Percentiles rank a stretch among this genome's conserved stretches.
Evolutionary conservation across 2,888 invertebrate genomes (phyloP).

Genomic region (Ashinkailepas kermadecensis): DNA sequence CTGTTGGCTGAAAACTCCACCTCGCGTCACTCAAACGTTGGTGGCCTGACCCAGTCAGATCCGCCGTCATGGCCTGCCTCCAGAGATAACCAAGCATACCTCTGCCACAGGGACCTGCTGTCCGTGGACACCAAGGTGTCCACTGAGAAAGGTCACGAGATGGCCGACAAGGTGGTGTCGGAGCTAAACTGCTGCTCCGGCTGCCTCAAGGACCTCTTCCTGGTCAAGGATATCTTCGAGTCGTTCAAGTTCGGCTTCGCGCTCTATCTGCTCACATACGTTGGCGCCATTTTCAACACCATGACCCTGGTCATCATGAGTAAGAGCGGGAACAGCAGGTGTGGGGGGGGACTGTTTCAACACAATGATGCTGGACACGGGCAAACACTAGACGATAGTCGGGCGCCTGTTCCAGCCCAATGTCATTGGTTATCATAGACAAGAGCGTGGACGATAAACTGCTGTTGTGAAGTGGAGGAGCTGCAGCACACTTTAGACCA

Average conservation of each 20-base stretch:
- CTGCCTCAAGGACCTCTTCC: conserved; percentile 85
- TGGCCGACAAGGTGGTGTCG: conserved; percentile 76
- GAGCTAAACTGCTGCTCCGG: conserved; percentile 73
- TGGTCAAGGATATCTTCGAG: conserved; percentile 94
- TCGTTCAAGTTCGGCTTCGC: conserved; percentile 90
- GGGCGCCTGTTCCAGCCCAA: too few species aligned
- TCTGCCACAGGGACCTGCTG: conserved; percentile 60
- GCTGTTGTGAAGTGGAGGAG: too few species aligned
- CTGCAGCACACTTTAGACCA: too few species aligned
- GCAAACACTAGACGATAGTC: too few species aligned
- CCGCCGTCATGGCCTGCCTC: too few species aligned
- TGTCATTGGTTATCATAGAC: too few species aligned
- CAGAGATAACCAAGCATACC: not conserved
- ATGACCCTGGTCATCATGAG: conserved; percentile 95
- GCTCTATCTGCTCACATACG: conserved; percentile 93
- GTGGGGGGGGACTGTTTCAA: too few species aligned
- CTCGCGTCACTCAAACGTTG: too few species aligned
- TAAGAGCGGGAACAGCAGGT: conserved; percentile 45
- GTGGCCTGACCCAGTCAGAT: too few species aligned
- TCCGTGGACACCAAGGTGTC: conserved; percentile 80
- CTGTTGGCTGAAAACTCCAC: too few species aligned
- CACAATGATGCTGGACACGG: too few species aligned
- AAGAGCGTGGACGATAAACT: too few species aligned
- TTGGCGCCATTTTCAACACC: conserved; percentile 98
- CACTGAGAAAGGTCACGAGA: conserved; percentile 81